These are phyloP conservation scores for Saguinus imperator DNA, from an alignment of 2,113 vertebrate species.

Conservation along the genomic window DNA sequence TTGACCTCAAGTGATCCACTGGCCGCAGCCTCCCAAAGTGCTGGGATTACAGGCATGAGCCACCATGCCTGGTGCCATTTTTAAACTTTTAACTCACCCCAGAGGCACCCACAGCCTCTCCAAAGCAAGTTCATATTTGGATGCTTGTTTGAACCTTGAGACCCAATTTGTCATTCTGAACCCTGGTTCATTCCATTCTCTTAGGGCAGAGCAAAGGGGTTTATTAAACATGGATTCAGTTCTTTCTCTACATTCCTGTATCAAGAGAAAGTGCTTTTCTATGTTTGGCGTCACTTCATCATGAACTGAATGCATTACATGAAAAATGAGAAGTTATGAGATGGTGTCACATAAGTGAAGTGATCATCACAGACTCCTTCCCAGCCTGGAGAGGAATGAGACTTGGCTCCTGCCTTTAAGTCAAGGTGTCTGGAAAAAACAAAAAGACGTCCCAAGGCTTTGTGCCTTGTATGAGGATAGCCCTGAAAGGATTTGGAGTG, in stretches of 20 bases:
- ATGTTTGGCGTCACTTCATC: neutral
- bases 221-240: neutral
- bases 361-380: rapidly evolving
- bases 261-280: neutral
- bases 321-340: neutral
- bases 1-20: no score
- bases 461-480: neutral
- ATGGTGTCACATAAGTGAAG: neutral
- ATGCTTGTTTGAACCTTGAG: neutral
- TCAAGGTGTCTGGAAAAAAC: neutral
- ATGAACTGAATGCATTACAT: neutral
- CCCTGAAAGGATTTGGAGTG: neutral
- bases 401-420: neutral
- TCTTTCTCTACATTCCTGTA: neutral
- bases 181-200: neutral
- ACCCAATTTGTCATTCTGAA: neutral
- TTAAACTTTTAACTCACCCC: neutral
- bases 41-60: no score
- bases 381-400: neutral
- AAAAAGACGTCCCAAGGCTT: neutral
- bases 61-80: no score
- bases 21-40: no score
- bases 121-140: neutral
- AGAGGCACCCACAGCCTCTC: neutral
- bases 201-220: neutral